Evolutionary conservation across 2,113 vertebrate species (phyloP).

Genomic region (Mesoclemmys tuberculata): DNA sequence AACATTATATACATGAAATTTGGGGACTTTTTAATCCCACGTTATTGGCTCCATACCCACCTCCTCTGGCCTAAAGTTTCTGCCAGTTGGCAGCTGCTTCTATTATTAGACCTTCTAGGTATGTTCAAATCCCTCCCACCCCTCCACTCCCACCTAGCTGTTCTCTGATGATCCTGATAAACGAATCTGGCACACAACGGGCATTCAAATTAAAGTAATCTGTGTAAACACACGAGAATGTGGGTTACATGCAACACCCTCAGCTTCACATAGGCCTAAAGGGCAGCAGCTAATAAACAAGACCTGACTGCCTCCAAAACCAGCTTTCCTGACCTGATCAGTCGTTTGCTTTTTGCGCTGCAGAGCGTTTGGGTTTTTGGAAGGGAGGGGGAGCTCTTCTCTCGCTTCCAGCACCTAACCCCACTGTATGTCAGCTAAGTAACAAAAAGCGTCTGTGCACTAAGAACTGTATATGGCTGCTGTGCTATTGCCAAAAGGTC

Average conservation of each 20-base stretch:
- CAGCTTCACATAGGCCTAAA: neutral
- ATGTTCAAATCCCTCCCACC: neutral
- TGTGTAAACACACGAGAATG: conserved; percentile 40
- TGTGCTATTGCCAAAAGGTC: neutral
- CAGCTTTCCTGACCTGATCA: neutral
- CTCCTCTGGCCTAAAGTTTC: neutral
- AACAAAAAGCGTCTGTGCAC: conserved; percentile 55
- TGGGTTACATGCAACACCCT: conserved; percentile 38
- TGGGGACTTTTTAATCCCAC: neutral
- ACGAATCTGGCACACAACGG: neutral
- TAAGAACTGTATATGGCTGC: neutral
- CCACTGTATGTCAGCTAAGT: conserved; percentile 16
- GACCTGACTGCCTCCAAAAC: conserved; percentile 1
- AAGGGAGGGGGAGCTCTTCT: neutral
- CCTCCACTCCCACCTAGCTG: conserved; percentile 30
- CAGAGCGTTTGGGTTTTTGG: conserved; percentile 42
- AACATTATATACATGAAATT: conserved; percentile 9
- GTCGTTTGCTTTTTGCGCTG: neutral
- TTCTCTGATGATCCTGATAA: conserved; percentile 44
- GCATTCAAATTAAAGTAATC: conserved; percentile 47
- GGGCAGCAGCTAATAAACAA: neutral
- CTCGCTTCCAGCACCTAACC: neutral
- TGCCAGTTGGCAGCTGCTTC: conserved; percentile 25
- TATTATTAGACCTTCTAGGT: conserved; percentile 49
- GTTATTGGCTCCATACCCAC: neutral